phyloP scores from a whole-genome alignment of 2,797 vertebrate species.

The Florisuga fusca region DNA sequence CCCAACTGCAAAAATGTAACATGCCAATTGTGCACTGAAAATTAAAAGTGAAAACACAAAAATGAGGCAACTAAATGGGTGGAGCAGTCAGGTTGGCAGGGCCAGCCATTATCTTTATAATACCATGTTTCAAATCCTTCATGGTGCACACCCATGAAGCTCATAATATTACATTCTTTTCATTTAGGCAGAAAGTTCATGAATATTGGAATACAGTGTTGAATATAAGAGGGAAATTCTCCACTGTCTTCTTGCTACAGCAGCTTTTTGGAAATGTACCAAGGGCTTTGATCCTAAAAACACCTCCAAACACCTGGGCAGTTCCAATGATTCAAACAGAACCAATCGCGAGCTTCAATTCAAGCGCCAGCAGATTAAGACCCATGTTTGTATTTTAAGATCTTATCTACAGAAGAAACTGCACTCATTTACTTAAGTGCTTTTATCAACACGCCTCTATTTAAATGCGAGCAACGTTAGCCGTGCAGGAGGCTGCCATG shows the following conservation, averaged over 20 bases:
- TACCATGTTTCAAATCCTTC: background rate
- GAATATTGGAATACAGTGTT: background rate
- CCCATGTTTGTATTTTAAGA: constrained; percentile 2
- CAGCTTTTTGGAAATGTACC: background rate
- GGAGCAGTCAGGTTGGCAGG: background rate
- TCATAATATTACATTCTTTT: background rate
- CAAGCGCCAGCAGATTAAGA: constrained; percentile 7
- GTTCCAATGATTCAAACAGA: background rate
- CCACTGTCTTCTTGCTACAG: background rate
- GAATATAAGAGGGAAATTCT: constrained; percentile 4
- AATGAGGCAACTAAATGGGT: background rate
- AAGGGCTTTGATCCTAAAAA: constrained; percentile 21
- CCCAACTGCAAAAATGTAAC: background rate
- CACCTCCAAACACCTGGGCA: background rate
- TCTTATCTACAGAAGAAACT: constrained; percentile 47
- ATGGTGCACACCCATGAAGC: background rate
- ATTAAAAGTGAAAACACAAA: background rate
- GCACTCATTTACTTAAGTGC: background rate
- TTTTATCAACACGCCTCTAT: background rate
- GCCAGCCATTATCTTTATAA: background rate
- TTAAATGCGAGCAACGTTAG: background rate
- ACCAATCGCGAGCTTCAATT: background rate
- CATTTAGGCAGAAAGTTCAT: background rate
- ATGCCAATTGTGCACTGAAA: background rate
- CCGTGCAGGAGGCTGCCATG: background rate